These are phyloP conservation scores for Myotis yumanensis DNA, from an alignment of 2,113 vertebrate genomes.

Conservation along the genomic window DNA sequence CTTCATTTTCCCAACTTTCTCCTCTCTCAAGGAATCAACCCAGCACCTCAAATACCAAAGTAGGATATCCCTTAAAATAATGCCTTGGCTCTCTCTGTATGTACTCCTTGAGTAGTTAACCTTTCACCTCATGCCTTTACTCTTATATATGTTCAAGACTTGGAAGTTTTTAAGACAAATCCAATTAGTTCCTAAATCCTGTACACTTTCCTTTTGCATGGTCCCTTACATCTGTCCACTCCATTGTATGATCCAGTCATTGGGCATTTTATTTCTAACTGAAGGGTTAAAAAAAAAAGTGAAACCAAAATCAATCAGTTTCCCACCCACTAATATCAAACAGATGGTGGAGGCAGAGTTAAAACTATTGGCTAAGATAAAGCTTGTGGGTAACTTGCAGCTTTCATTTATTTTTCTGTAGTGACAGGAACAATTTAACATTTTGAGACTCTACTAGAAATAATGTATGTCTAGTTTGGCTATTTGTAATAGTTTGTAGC, in stretches of 20 bases:
- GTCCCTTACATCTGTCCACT: neutral
- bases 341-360: neutral
- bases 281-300: slow-evolving; percentile 19
- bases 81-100: neutral
- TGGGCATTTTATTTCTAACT: neutral
- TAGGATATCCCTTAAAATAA: neutral
- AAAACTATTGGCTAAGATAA: neutral
- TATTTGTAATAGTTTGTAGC: neutral
- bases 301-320: neutral
- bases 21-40: neutral
- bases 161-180: neutral
- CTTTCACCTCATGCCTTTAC: neutral
- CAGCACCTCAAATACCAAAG: neutral
- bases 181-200: neutral
- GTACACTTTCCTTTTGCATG: neutral
- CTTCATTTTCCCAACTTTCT: neutral
- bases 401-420: neutral
- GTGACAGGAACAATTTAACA: neutral
- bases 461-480: neutral
- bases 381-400: neutral
- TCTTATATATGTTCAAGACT: neutral
- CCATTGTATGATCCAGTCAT: neutral
- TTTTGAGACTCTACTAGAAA: neutral
- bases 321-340: neutral
- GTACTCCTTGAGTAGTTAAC: neutral